Conservation (phyloP, 2,888 invertebrate genomes). For the Metacarcinus magister region DNA sequence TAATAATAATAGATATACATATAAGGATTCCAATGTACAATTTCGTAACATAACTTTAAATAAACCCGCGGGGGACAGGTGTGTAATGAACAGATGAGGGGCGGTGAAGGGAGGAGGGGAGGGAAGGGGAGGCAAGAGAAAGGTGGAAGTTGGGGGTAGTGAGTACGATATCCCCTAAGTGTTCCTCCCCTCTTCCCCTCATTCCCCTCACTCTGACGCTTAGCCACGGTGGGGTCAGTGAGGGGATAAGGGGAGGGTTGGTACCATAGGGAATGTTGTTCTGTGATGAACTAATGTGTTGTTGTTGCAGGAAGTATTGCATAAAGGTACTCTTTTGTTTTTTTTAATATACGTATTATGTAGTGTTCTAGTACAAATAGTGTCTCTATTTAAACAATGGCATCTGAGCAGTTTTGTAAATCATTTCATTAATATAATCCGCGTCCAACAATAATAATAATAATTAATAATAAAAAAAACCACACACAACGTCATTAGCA, state of each 20-base stretch:
- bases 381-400: not conserved
- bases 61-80: not conserved
- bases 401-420: not conserved
- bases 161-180: not conserved
- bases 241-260: not conserved
- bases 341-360: conserved; percentile 44
- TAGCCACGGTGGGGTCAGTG: not conserved
- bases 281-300: not conserved
- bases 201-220: not conserved
- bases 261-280: not conserved
- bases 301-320: conserved; percentile 36
- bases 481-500: conserved; percentile 7
- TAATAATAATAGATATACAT: not conserved
- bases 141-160: not conserved
- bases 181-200: not conserved
- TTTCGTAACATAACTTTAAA: not conserved
- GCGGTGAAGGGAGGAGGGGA: not conserved
- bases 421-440: not conserved
- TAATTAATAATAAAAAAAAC: not conserved
- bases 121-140: not conserved
- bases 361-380: conserved; percentile 46
- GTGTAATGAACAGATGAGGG: not conserved
- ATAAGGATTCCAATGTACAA: not conserved
- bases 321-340: not conserved
- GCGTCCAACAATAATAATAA: conserved; percentile 21